Base-by-base conservation (phyloP, 2,888 invertebrate genomes). In the Sinelater perroti region DNA sequence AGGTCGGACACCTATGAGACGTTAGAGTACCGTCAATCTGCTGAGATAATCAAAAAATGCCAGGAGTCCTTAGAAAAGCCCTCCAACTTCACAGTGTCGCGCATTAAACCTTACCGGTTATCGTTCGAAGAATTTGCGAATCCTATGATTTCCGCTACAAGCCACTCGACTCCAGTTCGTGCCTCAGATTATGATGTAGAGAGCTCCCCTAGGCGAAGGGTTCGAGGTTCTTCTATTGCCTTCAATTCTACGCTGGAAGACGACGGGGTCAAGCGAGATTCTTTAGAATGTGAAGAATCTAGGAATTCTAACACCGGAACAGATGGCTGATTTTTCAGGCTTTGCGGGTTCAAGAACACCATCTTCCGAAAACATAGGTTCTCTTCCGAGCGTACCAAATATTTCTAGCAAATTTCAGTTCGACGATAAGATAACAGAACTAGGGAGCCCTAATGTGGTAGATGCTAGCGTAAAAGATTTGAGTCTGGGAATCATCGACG, bases 261-360 rank as follows among this genome's bases (percentile, higher is more conserved):
- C 7, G 72, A 72, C 2, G 67, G 62, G 6, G 74, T 68, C 28
- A 91, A 91, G 75, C 88, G 91, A 72, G 89, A 90, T 74, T 93
- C 93, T 1, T 85, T 91, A 67, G 93, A 89, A 66, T 79, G 85
- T 72, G 88, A 93, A 71, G 93, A 94, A 73, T 91, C 91, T 93
- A 67, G 93, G 93, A 3, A 93, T 94, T 69, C 80, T 95, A 61
- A 93, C 93, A 6, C 93, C 93, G 0, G 92, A 93, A 79, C 93
- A 93, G 78, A 93, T 94, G 91, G 89, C 84, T 66, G 85, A 85
- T 70, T 84, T 84, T 70, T 81, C 85, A 63, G 64, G 55, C 33
- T 68, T 71, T 51, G 57, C 66, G 6, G 61, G 61, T n/a, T 68
- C 67, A 3, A 80, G 83, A 67, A 82, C 83, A 47, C 83, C 83